A percentile compares a stretch with the other conserved stretches of the same genome.
These are phyloP conservation scores for Drosophila algonquin DNA, from an alignment of 2,888 invertebrate genomes.

Conservation along the genomic window DNA sequence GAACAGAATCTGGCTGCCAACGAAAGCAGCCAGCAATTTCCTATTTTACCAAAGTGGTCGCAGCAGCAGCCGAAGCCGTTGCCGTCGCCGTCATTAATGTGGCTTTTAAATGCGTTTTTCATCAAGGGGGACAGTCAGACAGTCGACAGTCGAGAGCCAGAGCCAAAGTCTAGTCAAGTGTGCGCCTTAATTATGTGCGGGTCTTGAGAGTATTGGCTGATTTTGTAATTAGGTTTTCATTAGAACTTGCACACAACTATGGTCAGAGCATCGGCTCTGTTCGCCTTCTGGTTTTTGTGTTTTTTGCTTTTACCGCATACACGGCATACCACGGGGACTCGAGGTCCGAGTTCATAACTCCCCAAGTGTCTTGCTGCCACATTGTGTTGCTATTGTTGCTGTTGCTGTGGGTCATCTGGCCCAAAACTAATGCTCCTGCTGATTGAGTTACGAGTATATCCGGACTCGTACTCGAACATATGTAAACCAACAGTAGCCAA, in stretches of 20 bases:
- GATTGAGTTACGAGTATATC: slow-evolving; percentile 67
- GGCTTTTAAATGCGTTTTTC: slow-evolving; percentile 82
- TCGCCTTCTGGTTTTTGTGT: slow-evolving; percentile 1
- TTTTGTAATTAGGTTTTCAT: slow-evolving; percentile 81
- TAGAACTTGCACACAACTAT: slow-evolving; percentile 77
- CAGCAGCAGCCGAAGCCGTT: slow-evolving; percentile 13
- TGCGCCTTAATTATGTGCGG: slow-evolving; percentile 81
- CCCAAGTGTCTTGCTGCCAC: slow-evolving; percentile 24
- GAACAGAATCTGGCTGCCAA: slow-evolving; percentile 59
- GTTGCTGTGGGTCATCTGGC: slow-evolving; percentile 65
- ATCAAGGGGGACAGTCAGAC: slow-evolving; percentile 28
- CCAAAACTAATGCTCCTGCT: slow-evolving; percentile 49
- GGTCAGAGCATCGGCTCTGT: slow-evolving; percentile 44
- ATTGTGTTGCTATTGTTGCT: slow-evolving; percentile 24
- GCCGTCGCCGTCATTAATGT: slow-evolving; percentile 77
- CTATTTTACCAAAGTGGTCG: slow-evolving; percentile 82
- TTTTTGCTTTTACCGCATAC: slow-evolving; percentile 18
- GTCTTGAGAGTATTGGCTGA: slow-evolving; percentile 81
- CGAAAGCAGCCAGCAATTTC: slow-evolving; percentile 79
- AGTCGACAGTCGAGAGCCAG: slow-evolving; percentile 9
- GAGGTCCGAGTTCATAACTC: slow-evolving; percentile 29
- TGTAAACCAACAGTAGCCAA: slow-evolving; percentile 80
- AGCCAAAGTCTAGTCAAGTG: slow-evolving; percentile 64
- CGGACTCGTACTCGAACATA: slow-evolving; percentile 46
- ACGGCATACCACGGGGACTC: slow-evolving; percentile 17